phyloP scores from a whole-genome alignment of 2,113 vertebrate species.

The Crotalus helleri region DNA sequence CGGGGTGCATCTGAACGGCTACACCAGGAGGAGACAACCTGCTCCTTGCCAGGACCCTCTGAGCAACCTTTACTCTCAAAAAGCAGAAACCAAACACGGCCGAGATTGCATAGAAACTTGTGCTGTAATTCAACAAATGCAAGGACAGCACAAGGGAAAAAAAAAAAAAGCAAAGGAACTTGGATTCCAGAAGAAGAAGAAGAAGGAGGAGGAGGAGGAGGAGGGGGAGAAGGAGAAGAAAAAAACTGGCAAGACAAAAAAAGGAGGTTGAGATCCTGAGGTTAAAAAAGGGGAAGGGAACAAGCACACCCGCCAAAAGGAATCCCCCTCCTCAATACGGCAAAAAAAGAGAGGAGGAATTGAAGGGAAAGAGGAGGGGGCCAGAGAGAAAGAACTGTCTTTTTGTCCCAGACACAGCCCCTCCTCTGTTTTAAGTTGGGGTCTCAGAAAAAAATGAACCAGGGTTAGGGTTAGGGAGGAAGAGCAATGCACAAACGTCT shows the following conservation, averaged over 20 bases:
- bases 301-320: background rate
- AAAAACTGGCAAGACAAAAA: background rate
- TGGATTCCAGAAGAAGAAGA: too few species aligned
- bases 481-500: background rate
- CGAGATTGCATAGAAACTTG: slow-evolving; percentile 22
- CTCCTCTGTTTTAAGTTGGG: slow-evolving; percentile 5
- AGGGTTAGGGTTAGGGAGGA: background rate
- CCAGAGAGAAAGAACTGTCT: background rate
- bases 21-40: background rate
- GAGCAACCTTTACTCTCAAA: too few species aligned
- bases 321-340: background rate
- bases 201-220: too few species aligned
- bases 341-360: background rate
- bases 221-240: too few species aligned
- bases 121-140: slow-evolving; percentile 8
- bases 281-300: background rate
- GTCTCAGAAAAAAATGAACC: too few species aligned
- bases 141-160: background rate
- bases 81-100: background rate
- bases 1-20: background rate
- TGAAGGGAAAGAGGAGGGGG: background rate
- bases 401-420: background rate
- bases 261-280: background rate
- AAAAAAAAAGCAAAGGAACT: background rate
- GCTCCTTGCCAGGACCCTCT: too few species aligned